Percentiles rank a stretch among this genome's conserved stretches.
Conservation (phyloP, 2,797 vertebrate species). For the Epinephelus awoara region DNA sequence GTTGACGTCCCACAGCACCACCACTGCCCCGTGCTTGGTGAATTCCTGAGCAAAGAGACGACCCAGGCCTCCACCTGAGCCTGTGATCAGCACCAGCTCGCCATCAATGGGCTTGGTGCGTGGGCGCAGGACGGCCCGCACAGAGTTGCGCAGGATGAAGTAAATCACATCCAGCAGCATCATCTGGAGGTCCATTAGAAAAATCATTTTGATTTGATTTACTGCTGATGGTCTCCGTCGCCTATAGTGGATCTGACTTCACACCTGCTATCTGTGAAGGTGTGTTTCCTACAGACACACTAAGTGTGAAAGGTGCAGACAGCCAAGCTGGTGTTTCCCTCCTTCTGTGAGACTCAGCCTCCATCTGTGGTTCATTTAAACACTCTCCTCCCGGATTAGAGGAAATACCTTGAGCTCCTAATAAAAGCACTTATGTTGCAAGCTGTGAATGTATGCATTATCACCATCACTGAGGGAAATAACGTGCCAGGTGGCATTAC, state of each 20-base stretch:
- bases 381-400: slow-evolving; percentile 68
- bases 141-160: slow-evolving; percentile 86
- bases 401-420: slow-evolving; percentile 67
- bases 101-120: slow-evolving; percentile 92
- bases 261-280: slow-evolving; percentile 16
- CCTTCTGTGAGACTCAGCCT: slow-evolving; percentile 37
- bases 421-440: slow-evolving; percentile 63
- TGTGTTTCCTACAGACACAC: slow-evolving; percentile 26
- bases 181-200: slow-evolving; percentile 82
- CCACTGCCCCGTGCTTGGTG: slow-evolving; percentile 88
- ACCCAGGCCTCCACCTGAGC: slow-evolving; percentile 90
- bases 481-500: slow-evolving; percentile 29
- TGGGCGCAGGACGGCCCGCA: slow-evolving; percentile 85
- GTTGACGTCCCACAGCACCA: slow-evolving; percentile 94
- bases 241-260: neutral
- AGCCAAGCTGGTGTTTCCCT: slow-evolving; percentile 70
- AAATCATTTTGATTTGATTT: slow-evolving; percentile 69
- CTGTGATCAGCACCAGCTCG: slow-evolving; percentile 94
- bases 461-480: slow-evolving; percentile 25
- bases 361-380: slow-evolving; percentile 67
- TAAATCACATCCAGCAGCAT: slow-evolving; percentile 80
- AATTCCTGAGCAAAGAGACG: slow-evolving; percentile 92
- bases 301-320: slow-evolving; percentile 41
- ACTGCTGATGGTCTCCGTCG: neutral
- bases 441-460: slow-evolving; percentile 51